phyloP scores from a whole-genome alignment of 2,797 vertebrate genomes.

The Todus mexicanus region DNA sequence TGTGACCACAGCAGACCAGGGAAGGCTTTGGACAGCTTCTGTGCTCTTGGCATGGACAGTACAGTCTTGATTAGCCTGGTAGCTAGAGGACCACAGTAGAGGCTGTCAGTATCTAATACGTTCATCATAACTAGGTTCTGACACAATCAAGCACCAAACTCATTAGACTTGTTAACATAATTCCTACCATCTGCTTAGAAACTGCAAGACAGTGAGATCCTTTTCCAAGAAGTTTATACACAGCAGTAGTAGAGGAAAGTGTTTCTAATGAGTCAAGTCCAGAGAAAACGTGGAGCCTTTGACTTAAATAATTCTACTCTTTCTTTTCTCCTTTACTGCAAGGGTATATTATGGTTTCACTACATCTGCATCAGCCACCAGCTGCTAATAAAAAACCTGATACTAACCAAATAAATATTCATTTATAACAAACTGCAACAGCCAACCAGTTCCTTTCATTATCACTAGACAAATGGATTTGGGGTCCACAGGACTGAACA shows the following conservation, averaged over 20 bases:
- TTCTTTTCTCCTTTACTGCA: neutral
- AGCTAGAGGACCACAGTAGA: neutral
- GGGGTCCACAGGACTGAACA: neutral
- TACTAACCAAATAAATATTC: neutral
- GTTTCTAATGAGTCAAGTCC: neutral
- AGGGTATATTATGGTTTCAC: neutral
- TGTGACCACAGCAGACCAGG: neutral
- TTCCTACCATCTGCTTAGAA: neutral
- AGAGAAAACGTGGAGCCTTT: slow-evolving; percentile 1
- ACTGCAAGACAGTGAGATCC: neutral
- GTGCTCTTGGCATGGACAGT: neutral
- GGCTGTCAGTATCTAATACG: neutral
- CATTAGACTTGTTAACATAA: neutral
- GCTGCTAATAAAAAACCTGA: neutral
- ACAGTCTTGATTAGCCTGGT: neutral
- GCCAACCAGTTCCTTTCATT: neutral
- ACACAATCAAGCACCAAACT: neutral
- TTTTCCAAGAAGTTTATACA: neutral
- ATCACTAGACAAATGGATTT: neutral
- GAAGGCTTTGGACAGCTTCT: neutral
- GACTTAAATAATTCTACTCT: neutral
- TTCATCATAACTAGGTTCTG: neutral
- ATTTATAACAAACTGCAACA: neutral
- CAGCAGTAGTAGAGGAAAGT: neutral
- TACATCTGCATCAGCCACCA: neutral